These are phyloP conservation scores for Rhynchopsitta pachyrhyncha DNA, from an alignment of 2,113 vertebrate species.

Conservation along the genomic window DNA sequence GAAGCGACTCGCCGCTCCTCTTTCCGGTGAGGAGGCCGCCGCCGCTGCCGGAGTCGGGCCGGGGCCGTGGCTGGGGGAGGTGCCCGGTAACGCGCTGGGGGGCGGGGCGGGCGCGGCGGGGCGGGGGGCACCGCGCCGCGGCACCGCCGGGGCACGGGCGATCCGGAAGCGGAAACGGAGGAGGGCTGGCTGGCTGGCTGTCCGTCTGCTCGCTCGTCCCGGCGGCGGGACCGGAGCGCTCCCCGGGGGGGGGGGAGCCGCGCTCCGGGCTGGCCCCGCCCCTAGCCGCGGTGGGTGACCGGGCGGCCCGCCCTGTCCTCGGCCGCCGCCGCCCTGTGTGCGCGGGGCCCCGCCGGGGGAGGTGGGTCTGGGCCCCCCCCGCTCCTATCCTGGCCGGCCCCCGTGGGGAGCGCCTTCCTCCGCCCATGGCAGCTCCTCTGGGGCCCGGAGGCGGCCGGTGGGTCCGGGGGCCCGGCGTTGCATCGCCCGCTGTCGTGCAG, in stretches of 20 bases:
- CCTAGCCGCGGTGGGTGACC: background rate
- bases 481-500: background rate
- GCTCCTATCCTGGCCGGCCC: background rate
- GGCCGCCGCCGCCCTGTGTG: background rate
- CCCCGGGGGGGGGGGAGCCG: background rate
- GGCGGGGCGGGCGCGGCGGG: background rate
- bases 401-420: background rate
- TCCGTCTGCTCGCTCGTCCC: background rate
- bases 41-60: constrained; percentile 23
- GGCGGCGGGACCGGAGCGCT: constrained; percentile 7
- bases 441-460: background rate
- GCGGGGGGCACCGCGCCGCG: background rate
- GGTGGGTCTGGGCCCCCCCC: background rate
- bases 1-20: constrained; percentile 20
- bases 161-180: constrained; percentile 63
- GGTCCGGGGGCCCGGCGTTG: background rate
- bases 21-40: constrained; percentile 60
- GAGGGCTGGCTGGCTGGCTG: constrained; percentile 24
- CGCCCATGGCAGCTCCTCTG: background rate
- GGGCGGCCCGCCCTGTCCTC: background rate
- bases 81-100: constrained; percentile 5
- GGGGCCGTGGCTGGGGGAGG: constrained; percentile 46
- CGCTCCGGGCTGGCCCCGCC: background rate
- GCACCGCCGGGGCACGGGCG: constrained; percentile 37
- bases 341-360: background rate